These are phyloP conservation scores for Andrena praecox DNA, from an alignment of 2,888 invertebrate species.

Conservation along the genomic window DNA sequence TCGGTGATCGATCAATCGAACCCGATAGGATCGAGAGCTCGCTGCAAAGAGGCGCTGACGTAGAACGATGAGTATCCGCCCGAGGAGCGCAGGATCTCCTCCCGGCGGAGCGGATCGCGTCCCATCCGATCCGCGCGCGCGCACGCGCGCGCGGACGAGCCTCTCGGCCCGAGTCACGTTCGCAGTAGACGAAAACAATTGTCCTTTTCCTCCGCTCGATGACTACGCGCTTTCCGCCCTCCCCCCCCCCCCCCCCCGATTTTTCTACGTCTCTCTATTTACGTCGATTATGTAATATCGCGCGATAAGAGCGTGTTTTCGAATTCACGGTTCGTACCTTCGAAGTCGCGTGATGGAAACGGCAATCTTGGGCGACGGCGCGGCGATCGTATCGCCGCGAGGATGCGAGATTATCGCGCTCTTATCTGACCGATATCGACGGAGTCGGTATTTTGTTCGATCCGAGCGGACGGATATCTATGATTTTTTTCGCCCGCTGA, in stretches of 20 bases:
- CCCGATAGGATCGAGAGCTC: slow-evolving; percentile 60
- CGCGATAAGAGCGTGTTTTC: slow-evolving; percentile 20
- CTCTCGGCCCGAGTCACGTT: too few relatives aligned
- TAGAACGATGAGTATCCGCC: slow-evolving; percentile 58
- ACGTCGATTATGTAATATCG: slow-evolving; percentile 19
- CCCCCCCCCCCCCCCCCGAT: not conserved
- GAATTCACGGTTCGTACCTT: slow-evolving; percentile 10
- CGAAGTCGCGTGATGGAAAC: slow-evolving; percentile 31
- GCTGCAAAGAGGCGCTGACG: slow-evolving; percentile 57
- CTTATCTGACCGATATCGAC: slow-evolving; percentile 52
- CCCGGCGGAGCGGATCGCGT: not conserved
- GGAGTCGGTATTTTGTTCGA: slow-evolving; percentile 41
- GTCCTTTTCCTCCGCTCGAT: too few relatives aligned
- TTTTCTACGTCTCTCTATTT: not conserved
- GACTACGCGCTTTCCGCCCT: not conserved
- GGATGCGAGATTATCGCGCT: slow-evolving; percentile 22
- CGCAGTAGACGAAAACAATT: too few relatives aligned
- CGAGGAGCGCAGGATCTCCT: not conserved
- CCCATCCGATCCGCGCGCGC: too few relatives aligned
- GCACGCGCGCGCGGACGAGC: too few relatives aligned
- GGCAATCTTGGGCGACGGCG: slow-evolving; percentile 36
- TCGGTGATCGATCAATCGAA: slow-evolving; percentile 68
- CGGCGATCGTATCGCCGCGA: slow-evolving; percentile 36
- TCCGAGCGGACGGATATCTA: slow-evolving; percentile 6
- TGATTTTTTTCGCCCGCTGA: slow-evolving; percentile 12